Evolutionary conservation across 1,140 invertebrate genomes (phyloP), one percentile per base, ranked within the genome.

Genomic region (Papilio aristodemus): DNA sequence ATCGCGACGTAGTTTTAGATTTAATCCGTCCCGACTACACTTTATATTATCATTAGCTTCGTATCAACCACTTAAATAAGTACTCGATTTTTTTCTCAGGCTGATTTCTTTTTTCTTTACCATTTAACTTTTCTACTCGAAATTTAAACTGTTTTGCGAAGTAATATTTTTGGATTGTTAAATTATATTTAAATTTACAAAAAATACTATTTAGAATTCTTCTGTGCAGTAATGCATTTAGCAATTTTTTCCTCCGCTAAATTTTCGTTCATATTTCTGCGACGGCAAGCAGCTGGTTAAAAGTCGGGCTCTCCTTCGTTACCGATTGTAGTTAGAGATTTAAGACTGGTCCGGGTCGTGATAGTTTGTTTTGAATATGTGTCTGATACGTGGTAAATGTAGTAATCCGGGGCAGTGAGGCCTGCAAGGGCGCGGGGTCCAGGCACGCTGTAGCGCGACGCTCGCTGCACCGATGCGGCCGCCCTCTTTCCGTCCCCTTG

Each of bases 401-500:
- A 32, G 36, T 62, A 62, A 62, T 62, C 59, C 59, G 59, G 59
- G 59, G n/a, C 59, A 62, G 59, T 19, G 59, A 27, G 59, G 59
- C 6, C 10, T 32, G 39, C 19, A 39, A 46, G 39, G 62, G 62
- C 62, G 58, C 58, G 32, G 14, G n/a, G n/a, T 58, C 57, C 57
- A 58, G 57, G 25, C 25, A 14, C 8, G 71, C 68, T 70, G 70
- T 70, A 73, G 78, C 74, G 62, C 60, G 70, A 54, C 58, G 75
- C 69, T 64, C 72, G 71, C 50, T 67, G 58, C 58, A 60, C 72
- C 71, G 73, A 78, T 73, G 74, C 74, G 71, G 58, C 71, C 71
- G 71, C 76, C 73, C 75, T 73, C 76, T 74, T 75, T 74, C 74
- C 76, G 73, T 70, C 78, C 80, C 80, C 78, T 80, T 74, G 72